These are phyloP conservation scores for Ceryle rudis DNA, from an alignment of 2,797 vertebrate species.

Conservation along the genomic window DNA sequence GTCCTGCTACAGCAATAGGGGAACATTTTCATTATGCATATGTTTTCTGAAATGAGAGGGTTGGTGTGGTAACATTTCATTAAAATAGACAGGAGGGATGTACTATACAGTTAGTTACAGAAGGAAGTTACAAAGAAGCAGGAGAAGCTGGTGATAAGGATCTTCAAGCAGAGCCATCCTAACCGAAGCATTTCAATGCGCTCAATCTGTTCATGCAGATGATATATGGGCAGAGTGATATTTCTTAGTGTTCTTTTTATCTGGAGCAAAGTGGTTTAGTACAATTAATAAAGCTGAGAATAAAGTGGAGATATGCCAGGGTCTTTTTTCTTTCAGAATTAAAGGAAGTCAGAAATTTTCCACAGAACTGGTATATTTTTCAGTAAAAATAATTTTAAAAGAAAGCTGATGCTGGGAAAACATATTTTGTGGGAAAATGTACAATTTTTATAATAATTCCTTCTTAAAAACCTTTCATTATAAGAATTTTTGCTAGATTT, in stretches of 20 bases:
- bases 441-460: neutral
- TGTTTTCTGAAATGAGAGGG: constrained; percentile 32
- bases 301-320: neutral
- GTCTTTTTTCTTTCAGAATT: neutral
- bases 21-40: constrained; percentile 31
- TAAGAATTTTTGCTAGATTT: neutral
- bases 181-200: neutral
- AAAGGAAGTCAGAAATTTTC: neutral
- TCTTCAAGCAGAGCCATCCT: neutral
- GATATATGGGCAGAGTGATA: neutral
- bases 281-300: constrained; percentile 26
- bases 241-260: neutral
- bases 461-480: neutral
- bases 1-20: neutral
- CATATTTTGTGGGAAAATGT: neutral
- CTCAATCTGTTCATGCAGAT: neutral
- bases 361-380: neutral
- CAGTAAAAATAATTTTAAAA: neutral
- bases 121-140: neutral
- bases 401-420: neutral
- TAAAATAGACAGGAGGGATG: neutral
- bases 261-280: neutral
- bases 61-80: constrained; percentile 11
- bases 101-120: neutral
- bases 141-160: neutral